A percentile compares a stretch with the other conserved stretches of the same genome.
Evolutionary conservation across 1,140 invertebrate species (phyloP).

Genomic region (Penaeus japonicus): DNA sequence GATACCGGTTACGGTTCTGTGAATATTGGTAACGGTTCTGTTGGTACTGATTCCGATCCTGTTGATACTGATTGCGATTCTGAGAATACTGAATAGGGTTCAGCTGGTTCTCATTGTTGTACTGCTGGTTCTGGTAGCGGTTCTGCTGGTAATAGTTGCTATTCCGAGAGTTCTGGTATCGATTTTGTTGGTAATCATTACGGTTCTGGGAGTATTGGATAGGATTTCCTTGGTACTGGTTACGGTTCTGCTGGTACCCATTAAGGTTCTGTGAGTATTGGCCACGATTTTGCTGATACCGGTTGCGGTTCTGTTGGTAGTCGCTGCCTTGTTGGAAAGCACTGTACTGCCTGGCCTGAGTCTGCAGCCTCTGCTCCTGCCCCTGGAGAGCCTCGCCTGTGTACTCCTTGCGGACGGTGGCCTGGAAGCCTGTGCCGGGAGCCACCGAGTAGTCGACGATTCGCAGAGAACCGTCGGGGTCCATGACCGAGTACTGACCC

Average conservation of each 20-base stretch:
- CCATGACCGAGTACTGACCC: conserved; percentile 17
- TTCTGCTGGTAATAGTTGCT: not conserved
- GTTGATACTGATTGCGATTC: not conserved
- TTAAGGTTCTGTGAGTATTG: too few species aligned
- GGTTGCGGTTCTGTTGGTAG: not conserved
- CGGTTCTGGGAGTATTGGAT: too few species aligned
- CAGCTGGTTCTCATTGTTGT: not conserved
- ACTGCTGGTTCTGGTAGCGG: not conserved
- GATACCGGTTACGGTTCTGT: not conserved
- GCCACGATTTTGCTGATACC: too few species aligned
- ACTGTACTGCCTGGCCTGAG: not conserved
- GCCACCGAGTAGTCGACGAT: conserved; percentile 6
- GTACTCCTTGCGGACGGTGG: not conserved
- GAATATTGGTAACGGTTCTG: not conserved
- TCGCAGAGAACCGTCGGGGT: not conserved
- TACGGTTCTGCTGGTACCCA: not conserved
- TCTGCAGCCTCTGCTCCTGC: not conserved
- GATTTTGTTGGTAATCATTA: too few species aligned
- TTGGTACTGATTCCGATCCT: not conserved
- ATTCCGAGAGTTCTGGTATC: not conserved
- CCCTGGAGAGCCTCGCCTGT: not conserved
- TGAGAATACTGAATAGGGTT: not conserved
- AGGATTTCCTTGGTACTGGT: too few species aligned
- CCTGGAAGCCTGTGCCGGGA: conserved; percentile 30
- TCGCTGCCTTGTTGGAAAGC: not conserved